Evolutionary conservation across 2,797 vertebrate species (phyloP).

Genomic region (Muscicapa striata): DNA sequence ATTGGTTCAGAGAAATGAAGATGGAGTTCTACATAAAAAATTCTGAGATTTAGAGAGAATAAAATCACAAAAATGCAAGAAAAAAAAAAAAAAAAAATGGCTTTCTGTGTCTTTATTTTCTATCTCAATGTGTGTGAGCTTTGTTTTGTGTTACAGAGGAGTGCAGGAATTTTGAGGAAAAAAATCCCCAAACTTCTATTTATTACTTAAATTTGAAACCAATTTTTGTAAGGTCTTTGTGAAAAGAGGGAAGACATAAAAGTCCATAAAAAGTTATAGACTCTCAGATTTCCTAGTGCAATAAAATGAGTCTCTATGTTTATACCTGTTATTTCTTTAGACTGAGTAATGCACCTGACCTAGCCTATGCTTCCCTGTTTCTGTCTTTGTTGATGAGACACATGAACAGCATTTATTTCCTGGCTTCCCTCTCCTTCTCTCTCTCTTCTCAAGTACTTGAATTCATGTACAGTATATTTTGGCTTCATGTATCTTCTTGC

Average conservation of each 20-base stretch:
- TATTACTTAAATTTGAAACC: background rate
- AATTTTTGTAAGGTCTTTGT: background rate
- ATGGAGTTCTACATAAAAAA: background rate
- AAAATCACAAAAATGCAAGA: background rate
- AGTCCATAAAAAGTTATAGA: conserved; percentile 12
- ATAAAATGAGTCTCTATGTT: background rate
- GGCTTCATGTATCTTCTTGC: conserved; percentile 20
- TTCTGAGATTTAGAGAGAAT: background rate
- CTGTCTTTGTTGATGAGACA: conserved; percentile 29
- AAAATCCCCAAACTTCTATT: accelerated
- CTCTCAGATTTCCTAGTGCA: background rate
- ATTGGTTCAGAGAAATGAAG: background rate
- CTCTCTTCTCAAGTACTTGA: background rate
- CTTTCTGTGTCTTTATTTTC: background rate
- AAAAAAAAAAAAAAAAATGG: background rate
- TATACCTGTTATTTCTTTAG: background rate
- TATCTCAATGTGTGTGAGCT: background rate
- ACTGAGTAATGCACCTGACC: conserved; percentile 1
- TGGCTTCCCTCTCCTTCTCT: background rate
- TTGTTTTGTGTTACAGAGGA: background rate
- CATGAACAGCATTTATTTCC: conserved; percentile 17
- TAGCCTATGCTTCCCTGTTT: background rate
- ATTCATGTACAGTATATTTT: conserved; percentile 17
- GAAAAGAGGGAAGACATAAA: background rate
- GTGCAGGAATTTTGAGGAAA: background rate